Evolutionary conservation across 2,888 invertebrate genomes (phyloP).

Genomic region (Graphium colonna): DNA sequence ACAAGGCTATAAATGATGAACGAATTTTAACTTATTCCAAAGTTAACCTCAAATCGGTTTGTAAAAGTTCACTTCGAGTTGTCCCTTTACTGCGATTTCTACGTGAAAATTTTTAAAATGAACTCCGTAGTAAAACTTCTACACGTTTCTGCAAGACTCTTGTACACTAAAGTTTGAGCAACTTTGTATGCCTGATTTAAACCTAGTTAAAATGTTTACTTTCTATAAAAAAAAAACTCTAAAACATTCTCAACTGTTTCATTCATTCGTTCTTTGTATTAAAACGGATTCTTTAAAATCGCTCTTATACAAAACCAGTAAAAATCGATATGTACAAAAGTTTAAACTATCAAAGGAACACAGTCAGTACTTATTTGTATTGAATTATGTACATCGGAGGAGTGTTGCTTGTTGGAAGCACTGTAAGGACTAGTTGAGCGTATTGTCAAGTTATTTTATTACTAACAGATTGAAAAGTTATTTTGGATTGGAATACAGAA

Average conservation of each 20-base stretch:
- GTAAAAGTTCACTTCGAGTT: too few relatives aligned
- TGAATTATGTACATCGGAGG: conserved; percentile 53
- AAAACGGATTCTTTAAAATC: conserved; percentile 15
- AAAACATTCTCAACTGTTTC: background rate
- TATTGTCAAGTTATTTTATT: conserved; percentile 13
- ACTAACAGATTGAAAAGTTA: background rate
- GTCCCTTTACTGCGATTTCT: too few relatives aligned
- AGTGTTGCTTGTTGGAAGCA: conserved; percentile 31
- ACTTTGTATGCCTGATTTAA: background rate
- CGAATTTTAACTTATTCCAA: too few relatives aligned
- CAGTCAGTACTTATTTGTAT: conserved; percentile 37
- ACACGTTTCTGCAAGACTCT: background rate
- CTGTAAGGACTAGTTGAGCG: conserved; percentile 25
- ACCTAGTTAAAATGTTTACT: background rate
- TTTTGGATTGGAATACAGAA: background rate
- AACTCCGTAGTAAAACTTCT: background rate
- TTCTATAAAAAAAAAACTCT: background rate
- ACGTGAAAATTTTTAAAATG: background rate
- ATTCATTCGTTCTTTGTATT: background rate
- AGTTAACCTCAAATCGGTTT: too few relatives aligned
- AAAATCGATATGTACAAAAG: conserved; percentile 37
- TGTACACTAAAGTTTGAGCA: conserved; percentile 8
- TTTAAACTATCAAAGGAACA: conserved; percentile 40
- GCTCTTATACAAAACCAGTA: conserved; percentile 23
- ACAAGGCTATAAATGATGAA: background rate